Percentiles rank a stretch among this genome's conserved stretches.
Evolutionary conservation across 2,113 vertebrate genomes (phyloP).

Genomic region (Cavia porcellus): DNA sequence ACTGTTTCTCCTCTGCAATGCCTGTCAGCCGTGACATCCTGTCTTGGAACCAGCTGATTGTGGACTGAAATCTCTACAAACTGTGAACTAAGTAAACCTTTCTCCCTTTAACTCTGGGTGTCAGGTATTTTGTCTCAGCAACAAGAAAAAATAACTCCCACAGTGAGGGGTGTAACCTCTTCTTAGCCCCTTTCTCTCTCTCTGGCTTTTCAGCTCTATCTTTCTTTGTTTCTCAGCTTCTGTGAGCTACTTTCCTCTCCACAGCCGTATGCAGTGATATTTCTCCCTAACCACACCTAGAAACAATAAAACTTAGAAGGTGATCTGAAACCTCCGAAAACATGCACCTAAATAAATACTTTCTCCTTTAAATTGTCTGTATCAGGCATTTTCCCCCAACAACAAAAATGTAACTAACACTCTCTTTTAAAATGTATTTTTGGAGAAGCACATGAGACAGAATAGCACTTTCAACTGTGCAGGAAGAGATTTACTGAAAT

Average conservation of each 20-base stretch:
- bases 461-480: fast-evolving
- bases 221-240: not conserved
- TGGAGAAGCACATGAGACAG: not conserved
- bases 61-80: too few relatives aligned
- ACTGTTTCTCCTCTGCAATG: not conserved
- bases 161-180: not conserved
- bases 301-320: not conserved
- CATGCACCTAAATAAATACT: not conserved
- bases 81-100: too few relatives aligned
- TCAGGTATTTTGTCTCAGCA: too few relatives aligned
- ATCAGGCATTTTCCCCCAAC: not conserved
- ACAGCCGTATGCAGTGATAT: not conserved
- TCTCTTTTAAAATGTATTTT: not conserved
- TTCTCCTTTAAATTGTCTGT: not conserved
- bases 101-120: too few relatives aligned
- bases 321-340: not conserved
- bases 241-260: not conserved
- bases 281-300: not conserved
- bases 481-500: too few relatives aligned
- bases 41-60: not conserved
- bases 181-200: not conserved
- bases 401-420: not conserved
- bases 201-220: not conserved
- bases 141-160: not conserved
- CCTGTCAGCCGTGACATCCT: not conserved